Percentiles rank a stretch among this genome's conserved stretches.
These are phyloP conservation scores for Aquatica leii DNA, from an alignment of 2,888 invertebrate genomes.

Conservation along the genomic window DNA sequence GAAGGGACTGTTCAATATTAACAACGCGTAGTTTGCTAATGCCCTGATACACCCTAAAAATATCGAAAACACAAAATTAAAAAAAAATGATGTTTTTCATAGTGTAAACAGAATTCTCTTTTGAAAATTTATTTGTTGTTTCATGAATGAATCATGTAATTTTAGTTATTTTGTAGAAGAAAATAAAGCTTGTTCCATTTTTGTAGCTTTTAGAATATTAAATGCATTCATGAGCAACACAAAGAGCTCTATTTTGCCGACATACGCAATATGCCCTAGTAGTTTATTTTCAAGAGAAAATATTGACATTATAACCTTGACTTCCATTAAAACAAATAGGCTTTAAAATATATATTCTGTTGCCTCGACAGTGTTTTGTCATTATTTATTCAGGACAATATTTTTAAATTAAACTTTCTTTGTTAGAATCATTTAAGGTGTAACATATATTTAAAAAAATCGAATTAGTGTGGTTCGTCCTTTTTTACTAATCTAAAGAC, in stretches of 20 bases:
- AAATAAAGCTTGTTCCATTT: slow-evolving; percentile 27
- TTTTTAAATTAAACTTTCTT: no score
- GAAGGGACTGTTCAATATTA: slow-evolving; percentile 19
- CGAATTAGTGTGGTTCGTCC: no score
- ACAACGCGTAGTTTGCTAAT: slow-evolving; percentile 7
- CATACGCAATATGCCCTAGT: slow-evolving; percentile 29
- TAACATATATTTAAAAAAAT: no score
- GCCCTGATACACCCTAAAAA: slow-evolving; percentile 13
- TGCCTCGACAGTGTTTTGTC: no score
- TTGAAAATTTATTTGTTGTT: slow-evolving; percentile 29
- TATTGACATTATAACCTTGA: slow-evolving; percentile 35
- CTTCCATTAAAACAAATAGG: slow-evolving; percentile 9
- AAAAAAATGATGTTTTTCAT: not conserved
- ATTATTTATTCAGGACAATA: no score
- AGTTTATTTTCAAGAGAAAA: slow-evolving; percentile 28
- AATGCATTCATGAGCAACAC: slow-evolving; percentile 35
- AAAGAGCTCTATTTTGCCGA: slow-evolving; percentile 30
- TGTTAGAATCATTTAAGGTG: no score
- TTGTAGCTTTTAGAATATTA: slow-evolving; percentile 41
- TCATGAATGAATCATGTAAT: slow-evolving; percentile 37
- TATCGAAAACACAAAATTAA: not conserved
- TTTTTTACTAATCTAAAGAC: no score
- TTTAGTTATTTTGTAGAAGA: slow-evolving; percentile 37
- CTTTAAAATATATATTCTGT: no score
- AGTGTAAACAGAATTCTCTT: not conserved